phyloP scores from a whole-genome alignment of 2,888 invertebrate species.

The Congeria kusceri region DNA sequence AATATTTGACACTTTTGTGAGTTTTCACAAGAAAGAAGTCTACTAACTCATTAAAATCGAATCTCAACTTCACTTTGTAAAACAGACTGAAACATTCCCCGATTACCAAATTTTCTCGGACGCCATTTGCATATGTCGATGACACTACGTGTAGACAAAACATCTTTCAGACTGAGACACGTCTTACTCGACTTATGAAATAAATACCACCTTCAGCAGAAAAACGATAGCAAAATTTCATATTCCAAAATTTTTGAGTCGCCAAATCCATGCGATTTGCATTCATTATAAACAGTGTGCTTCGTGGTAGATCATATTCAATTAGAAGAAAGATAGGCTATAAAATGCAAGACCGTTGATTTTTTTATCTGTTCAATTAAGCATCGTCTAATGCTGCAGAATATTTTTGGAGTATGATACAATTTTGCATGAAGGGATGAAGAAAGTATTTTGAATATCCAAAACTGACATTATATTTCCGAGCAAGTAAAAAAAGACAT shows the following conservation, averaged over 20 bases:
- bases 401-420: too few relatives aligned
- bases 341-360: constrained; percentile 23
- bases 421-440: too few relatives aligned
- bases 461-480: too few relatives aligned
- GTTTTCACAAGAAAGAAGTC: too few relatives aligned
- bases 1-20: too few relatives aligned
- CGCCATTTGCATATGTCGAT: constrained; percentile 60
- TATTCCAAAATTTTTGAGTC: constrained; percentile 57
- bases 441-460: too few relatives aligned
- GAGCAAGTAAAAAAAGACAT: too few relatives aligned
- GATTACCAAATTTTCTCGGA: too few relatives aligned
- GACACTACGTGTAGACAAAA: constrained; percentile 22
- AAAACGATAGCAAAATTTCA: constrained; percentile 58
- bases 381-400: background rate
- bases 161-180: constrained; percentile 33
- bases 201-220: constrained; percentile 57
- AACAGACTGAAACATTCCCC: too few relatives aligned
- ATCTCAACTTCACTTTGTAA: too few relatives aligned
- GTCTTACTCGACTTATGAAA: constrained; percentile 60
- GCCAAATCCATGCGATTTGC: constrained; percentile 49
- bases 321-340: constrained; percentile 34
- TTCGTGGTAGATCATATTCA: constrained; percentile 54
- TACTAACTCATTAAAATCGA: too few relatives aligned
- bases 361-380: background rate
- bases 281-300: constrained; percentile 57